Base-by-base conservation (phyloP, 2,888 invertebrate genomes). In the Apotomis turbidana region DNA sequence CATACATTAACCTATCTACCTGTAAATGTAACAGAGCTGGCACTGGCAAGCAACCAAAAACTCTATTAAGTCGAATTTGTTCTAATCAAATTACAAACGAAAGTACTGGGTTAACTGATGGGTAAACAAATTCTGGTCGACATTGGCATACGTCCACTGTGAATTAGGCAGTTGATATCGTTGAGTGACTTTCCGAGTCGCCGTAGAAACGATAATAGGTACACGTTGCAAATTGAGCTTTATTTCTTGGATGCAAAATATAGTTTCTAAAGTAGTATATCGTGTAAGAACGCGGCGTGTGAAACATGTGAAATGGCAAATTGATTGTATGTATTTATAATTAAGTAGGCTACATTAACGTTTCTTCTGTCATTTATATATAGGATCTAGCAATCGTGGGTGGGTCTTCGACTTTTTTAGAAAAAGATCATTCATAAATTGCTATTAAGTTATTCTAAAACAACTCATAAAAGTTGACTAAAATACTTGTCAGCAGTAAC, bases 1-100 rank as follows among this genome's bases (percentile, higher is more conserved):
- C 41, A 41, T 6, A 41, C 6, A 5, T 41, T 12, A 49, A 3
- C 9, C 5, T 5, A n/a, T 36, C 6, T n/a, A 27, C 27, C 55
- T 52, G 13, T 15, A 12, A 9, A 6, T 46, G 52, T 27, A 13
- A 60, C 15, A 41, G 13, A 36, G 4, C 41, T 71, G 71, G 66
- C 66, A 10, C 41, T 71, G 71, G 66, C 66, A n/a, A 27, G n/a
- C 8, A n/a, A 49, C 60, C 71, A 71, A 71, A 71, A 67, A 12
- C n/a, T 46, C 15, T 27, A 59, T 15, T 10, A 46, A 41, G 41
- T 54, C 59, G 5, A 71, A 71, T 67, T 12, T 15, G 10, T 9
- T 60, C 54, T 51, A 61, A 49, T 67, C 49, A 49, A 46, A 71
- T 71, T 67, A 67, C 67, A 60, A 15, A 27, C 68, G 41, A 44